phyloP scores from a whole-genome alignment of 23 tunicate species.

The Corella eumyota region DNA sequence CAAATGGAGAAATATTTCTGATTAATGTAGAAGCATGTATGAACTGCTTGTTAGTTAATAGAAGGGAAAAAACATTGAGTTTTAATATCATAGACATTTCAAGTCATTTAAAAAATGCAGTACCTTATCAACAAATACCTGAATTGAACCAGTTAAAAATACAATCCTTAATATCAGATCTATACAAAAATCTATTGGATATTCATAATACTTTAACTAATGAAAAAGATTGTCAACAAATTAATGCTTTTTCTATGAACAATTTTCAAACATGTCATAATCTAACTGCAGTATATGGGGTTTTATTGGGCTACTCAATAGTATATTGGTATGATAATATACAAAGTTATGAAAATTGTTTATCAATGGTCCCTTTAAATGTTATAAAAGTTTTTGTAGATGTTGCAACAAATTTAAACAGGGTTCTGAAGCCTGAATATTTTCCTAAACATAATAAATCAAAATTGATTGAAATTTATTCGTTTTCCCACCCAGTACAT shows the following conservation, averaged over 20 bases:
- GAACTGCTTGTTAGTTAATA: background rate
- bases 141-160: background rate
- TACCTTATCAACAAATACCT: background rate
- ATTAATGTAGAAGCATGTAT: background rate
- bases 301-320: constrained; percentile 26
- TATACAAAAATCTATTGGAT: too few species aligned
- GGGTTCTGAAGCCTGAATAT: background rate
- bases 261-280: too few species aligned
- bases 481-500: constrained; percentile 20
- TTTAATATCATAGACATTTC: background rate
- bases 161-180: background rate
- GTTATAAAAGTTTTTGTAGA: constrained; percentile 6
- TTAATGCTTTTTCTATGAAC: too few species aligned
- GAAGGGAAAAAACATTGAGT: background rate
- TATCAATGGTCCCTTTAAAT: constrained; percentile 7
- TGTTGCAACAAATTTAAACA: background rate
- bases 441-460: background rate
- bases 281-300: constrained; percentile 6
- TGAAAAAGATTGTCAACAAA: too few species aligned
- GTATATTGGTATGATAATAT: constrained; percentile 32
- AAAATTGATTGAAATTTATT: constrained; percentile 13
- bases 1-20: background rate
- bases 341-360: constrained; percentile 16
- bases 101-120: background rate
- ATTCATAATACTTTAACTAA: too few species aligned